A percentile compares a stretch with the other conserved stretches of the same genome.
Evolutionary conservation across 1,140 invertebrate genomes (phyloP).

Genomic region (Diprion similis): DNA sequence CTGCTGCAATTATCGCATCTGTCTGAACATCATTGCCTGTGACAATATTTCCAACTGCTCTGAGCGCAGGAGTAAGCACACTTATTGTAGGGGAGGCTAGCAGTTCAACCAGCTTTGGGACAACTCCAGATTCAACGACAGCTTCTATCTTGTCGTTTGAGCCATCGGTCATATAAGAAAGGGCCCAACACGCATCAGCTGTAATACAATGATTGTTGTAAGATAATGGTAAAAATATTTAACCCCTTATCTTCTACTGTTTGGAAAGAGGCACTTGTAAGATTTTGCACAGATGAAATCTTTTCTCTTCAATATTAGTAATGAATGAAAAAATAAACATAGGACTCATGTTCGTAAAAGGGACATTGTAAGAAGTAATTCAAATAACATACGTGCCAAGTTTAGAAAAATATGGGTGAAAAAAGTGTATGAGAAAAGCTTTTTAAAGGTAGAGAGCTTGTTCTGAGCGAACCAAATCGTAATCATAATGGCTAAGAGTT

Average conservation of each 20-base stretch:
- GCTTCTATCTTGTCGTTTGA: conserved; percentile 92
- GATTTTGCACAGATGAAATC: not conserved
- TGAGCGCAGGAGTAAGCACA: conserved; percentile 88
- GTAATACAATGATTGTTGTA: conserved; percentile 33
- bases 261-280: not conserved
- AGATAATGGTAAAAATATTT: not conserved
- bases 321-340: not conserved
- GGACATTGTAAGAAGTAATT: too few species aligned
- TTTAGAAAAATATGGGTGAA: too few species aligned
- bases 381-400: too few species aligned
- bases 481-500: too few species aligned
- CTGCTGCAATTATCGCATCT: conserved; percentile 84
- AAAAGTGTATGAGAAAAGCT: too few species aligned
- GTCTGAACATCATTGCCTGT: conserved; percentile 88
- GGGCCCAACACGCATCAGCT: conserved; percentile 95
- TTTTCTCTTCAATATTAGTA: not conserved
- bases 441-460: too few species aligned
- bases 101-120: conserved; percentile 79
- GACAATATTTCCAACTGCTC: conserved; percentile 88
- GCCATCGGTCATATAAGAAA: conserved; percentile 96
- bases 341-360: too few species aligned
- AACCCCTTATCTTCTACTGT: too few species aligned
- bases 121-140: conserved; percentile 75
- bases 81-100: conserved; percentile 74
- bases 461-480: too few species aligned